Evolutionary conservation across 2,888 invertebrate species (phyloP).

Genomic region (Apotomis capreana): DNA sequence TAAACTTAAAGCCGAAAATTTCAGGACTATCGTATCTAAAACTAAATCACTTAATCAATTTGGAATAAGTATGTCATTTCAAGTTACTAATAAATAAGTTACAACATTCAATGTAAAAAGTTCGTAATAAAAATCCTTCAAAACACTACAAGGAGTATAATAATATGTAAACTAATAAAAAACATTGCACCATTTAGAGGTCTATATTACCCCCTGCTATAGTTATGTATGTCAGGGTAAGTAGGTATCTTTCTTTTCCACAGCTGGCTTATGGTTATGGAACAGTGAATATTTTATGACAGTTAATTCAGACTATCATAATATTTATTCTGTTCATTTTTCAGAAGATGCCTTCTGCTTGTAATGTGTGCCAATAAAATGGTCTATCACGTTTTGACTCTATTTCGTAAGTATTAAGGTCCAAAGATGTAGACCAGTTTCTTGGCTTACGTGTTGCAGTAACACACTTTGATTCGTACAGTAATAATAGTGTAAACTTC

Average conservation of each 20-base stretch:
- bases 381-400: too few species aligned
- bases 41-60: conserved; percentile 32
- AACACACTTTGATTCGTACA: too few species aligned
- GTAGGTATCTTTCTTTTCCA: too few species aligned
- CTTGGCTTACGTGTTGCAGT: neutral
- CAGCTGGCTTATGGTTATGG: too few species aligned
- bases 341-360: neutral
- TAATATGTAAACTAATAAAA: conserved; percentile 14
- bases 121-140: conserved; percentile 13
- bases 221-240: too few species aligned
- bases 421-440: too few species aligned
- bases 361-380: too few species aligned
- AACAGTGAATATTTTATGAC: too few species aligned
- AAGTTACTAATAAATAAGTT: neutral
- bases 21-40: conserved; percentile 11
- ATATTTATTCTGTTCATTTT: too few species aligned
- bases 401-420: too few species aligned
- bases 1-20: conserved; percentile 45
- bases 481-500: too few species aligned
- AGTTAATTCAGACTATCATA: too few species aligned
- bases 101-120: conserved; percentile 19
- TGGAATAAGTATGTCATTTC: conserved; percentile 22
- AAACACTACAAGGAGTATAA: conserved; percentile 17
- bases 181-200: conserved; percentile 39
- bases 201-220: neutral